A percentile compares a stretch with the other conserved stretches of the same genome.
phyloP scores from a whole-genome alignment of 2,888 invertebrate genomes.

The Eupeodes latifasciatus region DNA sequence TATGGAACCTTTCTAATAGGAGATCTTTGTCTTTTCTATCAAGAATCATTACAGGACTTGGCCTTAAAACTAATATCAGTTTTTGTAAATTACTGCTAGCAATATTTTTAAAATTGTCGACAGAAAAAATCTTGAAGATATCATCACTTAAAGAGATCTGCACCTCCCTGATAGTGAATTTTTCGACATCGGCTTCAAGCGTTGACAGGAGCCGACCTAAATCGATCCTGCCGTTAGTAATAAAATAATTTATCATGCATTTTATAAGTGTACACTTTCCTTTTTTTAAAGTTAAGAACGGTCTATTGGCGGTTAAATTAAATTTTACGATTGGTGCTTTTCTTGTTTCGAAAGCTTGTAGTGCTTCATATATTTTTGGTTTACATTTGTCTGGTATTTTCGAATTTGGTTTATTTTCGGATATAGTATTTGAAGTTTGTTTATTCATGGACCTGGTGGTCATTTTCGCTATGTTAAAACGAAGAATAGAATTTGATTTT shows the following conservation, averaged over 20 bases:
- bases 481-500: slow-evolving; percentile 1
- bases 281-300: neutral
- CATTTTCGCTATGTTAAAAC: neutral
- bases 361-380: neutral
- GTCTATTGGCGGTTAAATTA: neutral
- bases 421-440: neutral
- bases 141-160: neutral
- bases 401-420: neutral
- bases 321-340: neutral
- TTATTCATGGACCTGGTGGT: slow-evolving; percentile 8
- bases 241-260: neutral
- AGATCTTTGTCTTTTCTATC: slow-evolving; percentile 6
- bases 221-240: neutral
- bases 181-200: neutral
- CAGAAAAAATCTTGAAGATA: neutral
- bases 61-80: slow-evolving; percentile 13
- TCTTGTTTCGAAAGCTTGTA: neutral
- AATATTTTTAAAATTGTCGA: slow-evolving; percentile 9
- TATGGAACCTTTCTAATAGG: slow-evolving; percentile 16
- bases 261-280: neutral
- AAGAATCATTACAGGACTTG: neutral
- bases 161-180: no score
- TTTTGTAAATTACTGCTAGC: slow-evolving; percentile 7
- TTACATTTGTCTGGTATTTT: neutral
- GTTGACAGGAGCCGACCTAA: neutral